Conservation (phyloP, 1,140 invertebrate genomes). For the Drosophila equinoxialis region DNA sequence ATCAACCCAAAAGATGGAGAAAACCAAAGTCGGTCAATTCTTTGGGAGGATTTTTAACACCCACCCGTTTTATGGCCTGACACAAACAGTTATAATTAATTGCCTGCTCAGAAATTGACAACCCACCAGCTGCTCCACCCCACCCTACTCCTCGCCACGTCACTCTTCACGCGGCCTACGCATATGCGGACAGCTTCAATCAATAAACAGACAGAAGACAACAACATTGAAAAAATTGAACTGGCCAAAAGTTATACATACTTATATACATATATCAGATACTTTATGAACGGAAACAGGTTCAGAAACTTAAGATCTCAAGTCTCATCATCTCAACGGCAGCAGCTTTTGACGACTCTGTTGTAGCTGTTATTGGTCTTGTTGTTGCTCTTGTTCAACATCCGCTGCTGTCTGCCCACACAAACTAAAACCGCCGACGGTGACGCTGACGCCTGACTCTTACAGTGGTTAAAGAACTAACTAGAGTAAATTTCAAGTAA, state of each 20-base stretch:
- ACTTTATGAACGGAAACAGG: constrained; percentile 67
- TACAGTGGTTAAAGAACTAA: constrained; percentile 46
- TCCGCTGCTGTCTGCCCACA: constrained; percentile 62
- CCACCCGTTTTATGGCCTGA: constrained; percentile 52
- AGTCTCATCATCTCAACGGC: constrained; percentile 65
- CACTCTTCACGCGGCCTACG: constrained; percentile 48
- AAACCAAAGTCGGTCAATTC: constrained; percentile 31
- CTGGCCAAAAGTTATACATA: constrained; percentile 49
- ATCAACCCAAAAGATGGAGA: constrained; percentile 18
- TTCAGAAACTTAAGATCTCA: constrained; percentile 65
- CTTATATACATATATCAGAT: constrained; percentile 57
- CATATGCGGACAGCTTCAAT: constrained; percentile 36
- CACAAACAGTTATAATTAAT: constrained; percentile 78
- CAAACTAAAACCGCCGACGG: constrained; percentile 27
- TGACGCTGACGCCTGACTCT: constrained; percentile 26
- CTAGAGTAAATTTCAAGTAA: not conserved
- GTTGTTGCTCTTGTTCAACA: constrained; percentile 44
- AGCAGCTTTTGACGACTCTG: constrained; percentile 39
- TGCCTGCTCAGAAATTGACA: constrained; percentile 70
- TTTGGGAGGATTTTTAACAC: constrained; percentile 51
- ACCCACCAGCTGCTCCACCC: constrained; percentile 50
- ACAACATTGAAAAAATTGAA: constrained; percentile 34
- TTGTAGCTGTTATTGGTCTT: constrained; percentile 26
- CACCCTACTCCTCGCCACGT: not conserved
- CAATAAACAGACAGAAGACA: constrained; percentile 26